Evolutionary conservation across 2,113 vertebrate genomes (phyloP), one percentile per base, ranked within the genome.

Genomic region (Jaculus jaculus): DNA sequence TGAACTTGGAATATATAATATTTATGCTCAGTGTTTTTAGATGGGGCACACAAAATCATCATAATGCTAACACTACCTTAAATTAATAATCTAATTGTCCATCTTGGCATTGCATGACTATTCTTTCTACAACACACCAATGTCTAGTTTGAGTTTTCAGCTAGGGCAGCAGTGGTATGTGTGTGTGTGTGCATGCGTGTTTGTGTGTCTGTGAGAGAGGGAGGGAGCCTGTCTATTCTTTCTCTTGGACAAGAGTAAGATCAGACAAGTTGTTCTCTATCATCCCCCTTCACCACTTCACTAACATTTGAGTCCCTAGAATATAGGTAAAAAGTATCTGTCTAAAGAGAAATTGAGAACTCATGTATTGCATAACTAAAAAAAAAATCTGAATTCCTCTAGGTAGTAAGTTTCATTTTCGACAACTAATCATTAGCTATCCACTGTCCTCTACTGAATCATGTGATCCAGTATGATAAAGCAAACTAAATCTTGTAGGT

Each of bases 401-500:
- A 63, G 20, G 11, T 8, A 51, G 90, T 83, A 12, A 10, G 1
- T 39, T 68, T 94, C 8, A 84, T 63, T 30, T 86, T 78, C 63
- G 1, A 82, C n/a, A 84, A 81, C 7, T 0, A 39, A 83, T 20
- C 61, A 34, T 12, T 7, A 72, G 5, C 2, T 51, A 82, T 63
- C 26, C 42, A 2, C 58, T 90, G 23, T 21, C 47, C 32, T 47
- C 26, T 69, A 89, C 75, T 54, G 68, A 91, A 81, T 87, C 65
- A 87, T 30, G 5, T 4, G 78, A n/a, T 93, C 58, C 71, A 84
- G 58, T 91, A 34, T 71, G 34, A 84, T 69, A 61, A 84, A 51
- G 90, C 73, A 47, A 93, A 84, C 69, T 82, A 83, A 86, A 92
- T 93, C 7, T 87, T 84, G 20, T 97, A 96, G 81, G 95, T 95